Percentiles rank a stretch among this genome's conserved stretches.
Conservation (phyloP, 2,113 vertebrate genomes). For the Poeciliopsis prolifica region DNA sequence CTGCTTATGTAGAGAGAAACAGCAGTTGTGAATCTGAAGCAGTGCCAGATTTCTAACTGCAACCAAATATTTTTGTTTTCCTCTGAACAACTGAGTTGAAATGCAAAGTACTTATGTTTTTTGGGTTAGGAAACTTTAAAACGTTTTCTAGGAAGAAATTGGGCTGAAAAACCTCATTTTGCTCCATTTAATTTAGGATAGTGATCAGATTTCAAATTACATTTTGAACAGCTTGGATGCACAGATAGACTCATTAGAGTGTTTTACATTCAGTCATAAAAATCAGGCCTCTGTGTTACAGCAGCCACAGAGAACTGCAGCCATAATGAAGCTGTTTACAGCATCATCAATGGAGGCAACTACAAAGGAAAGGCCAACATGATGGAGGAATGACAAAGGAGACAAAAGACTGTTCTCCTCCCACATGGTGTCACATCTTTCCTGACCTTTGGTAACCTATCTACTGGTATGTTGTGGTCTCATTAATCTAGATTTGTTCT, state of each 20-base stretch:
- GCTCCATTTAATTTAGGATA: not conserved
- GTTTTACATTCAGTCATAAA: not conserved
- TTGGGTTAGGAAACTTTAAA: not conserved
- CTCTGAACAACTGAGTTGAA: not conserved
- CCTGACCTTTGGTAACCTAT: constrained; percentile 5
- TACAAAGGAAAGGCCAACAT: constrained; percentile 1
- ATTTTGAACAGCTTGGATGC: constrained; percentile 20
- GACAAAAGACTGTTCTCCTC: not conserved
- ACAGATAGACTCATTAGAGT: constrained; percentile 7
- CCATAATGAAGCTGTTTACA: constrained; percentile 14
- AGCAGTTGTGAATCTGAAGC: no score
- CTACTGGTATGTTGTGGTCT: not conserved
- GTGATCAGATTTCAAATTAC: constrained; percentile 10
- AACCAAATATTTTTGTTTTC: not conserved
- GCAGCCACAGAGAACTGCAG: not conserved
- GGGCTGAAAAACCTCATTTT: constrained; percentile 7
- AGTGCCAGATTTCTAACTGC: not conserved
- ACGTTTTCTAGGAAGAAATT: constrained; percentile 4
- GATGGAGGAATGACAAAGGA: not conserved
- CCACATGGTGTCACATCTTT: constrained; percentile 4
- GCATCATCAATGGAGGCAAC: constrained; percentile 24
- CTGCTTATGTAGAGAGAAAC: no score
- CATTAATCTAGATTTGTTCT: not conserved
- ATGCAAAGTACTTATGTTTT: not conserved
- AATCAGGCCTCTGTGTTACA: not conserved